phyloP scores from a whole-genome alignment of 2,888 invertebrate species.

The Eupithecia inturbata region DNA sequence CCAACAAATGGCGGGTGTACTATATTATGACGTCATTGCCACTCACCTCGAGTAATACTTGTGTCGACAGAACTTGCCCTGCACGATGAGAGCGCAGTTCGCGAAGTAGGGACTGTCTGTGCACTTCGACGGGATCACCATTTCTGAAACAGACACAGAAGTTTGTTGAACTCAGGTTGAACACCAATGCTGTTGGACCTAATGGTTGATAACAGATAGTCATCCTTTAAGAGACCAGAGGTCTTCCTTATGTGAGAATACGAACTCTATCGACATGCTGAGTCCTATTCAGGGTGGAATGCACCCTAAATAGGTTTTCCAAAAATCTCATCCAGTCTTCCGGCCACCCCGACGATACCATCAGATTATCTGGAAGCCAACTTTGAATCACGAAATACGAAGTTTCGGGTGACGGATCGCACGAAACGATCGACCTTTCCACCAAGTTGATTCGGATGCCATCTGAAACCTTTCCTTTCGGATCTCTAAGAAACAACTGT shows the following conservation, averaged over 20 bases:
- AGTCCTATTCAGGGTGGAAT: not conserved
- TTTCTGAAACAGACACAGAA: slow-evolving; percentile 76
- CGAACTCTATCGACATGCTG: too few species aligned
- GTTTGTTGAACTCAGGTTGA: not conserved
- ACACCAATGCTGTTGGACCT: not conserved
- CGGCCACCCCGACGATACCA: not conserved
- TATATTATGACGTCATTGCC: too few species aligned
- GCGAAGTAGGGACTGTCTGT: slow-evolving; percentile 95
- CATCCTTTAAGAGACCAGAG: too few species aligned
- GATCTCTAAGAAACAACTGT: not conserved
- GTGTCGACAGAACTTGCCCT: slow-evolving; percentile 93
- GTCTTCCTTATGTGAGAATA: too few species aligned
- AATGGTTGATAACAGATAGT: not conserved
- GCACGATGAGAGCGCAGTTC: slow-evolving; percentile 94
- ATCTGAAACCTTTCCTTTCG: not conserved
- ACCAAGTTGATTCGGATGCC: not conserved
- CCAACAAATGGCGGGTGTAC: too few species aligned
- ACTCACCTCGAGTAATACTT: slow-evolving; percentile 91
- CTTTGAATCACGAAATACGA: not conserved
- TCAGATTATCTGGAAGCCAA: not conserved
- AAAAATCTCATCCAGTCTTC: not conserved
- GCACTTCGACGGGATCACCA: slow-evolving; percentile 91
- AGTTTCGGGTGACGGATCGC: not conserved
- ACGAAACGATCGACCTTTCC: not conserved
- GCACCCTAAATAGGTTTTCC: too few species aligned